phyloP scores from a whole-genome alignment of 2,113 vertebrate genomes.

The Motacilla alba region DNA sequence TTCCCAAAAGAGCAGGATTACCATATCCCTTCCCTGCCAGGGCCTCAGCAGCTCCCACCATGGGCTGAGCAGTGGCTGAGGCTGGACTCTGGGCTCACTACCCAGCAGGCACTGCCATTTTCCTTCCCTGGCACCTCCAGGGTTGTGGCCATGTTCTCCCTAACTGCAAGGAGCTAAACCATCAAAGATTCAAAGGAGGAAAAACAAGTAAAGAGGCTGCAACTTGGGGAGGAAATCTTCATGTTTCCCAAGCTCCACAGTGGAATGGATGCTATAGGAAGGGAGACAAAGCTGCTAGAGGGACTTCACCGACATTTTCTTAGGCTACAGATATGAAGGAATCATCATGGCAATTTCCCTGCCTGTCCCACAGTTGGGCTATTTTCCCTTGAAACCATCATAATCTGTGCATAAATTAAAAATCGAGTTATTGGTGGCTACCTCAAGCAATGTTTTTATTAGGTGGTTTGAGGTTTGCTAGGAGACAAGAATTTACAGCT shows the following conservation, averaged over 20 bases:
- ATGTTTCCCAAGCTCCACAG: neutral
- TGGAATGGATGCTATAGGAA: neutral
- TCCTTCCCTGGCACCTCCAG: neutral
- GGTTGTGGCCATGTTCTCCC: neutral
- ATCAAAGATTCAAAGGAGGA: neutral
- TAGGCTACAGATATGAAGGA: neutral
- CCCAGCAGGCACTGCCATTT: neutral
- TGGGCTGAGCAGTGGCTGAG: neutral
- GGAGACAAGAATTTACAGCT: neutral
- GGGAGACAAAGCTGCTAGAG: neutral
- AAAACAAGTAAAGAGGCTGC: neutral
- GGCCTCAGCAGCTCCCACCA: neutral
- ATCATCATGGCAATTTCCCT: neutral
- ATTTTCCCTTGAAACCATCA: neutral
- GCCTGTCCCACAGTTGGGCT: neutral
- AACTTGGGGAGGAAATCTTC: neutral
- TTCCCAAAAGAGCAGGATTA: neutral
- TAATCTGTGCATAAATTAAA: neutral
- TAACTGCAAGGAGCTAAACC: neutral
- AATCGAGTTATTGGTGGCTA: neutral
- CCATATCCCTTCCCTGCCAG: neutral
- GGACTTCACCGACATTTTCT: neutral
- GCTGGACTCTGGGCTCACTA: neutral
- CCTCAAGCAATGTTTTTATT: neutral
- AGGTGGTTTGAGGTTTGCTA: neutral